Conservation (phyloP, 2,113 vertebrate species). For the Pogonocichla stellata region DNA sequence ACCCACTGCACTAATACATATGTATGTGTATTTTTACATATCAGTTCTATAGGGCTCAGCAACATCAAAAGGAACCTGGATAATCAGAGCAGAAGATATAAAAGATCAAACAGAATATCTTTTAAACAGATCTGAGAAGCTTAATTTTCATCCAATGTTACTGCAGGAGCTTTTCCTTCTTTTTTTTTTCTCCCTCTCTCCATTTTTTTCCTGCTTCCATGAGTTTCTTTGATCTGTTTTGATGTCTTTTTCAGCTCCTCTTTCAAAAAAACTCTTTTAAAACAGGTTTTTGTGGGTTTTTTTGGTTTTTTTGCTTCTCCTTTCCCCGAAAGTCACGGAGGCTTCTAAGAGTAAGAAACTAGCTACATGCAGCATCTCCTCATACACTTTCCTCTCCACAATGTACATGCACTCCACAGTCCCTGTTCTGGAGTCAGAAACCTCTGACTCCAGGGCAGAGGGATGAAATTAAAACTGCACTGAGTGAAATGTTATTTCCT, state of each 20-base stretch:
- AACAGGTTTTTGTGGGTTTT: neutral
- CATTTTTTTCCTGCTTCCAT: conserved; percentile 45
- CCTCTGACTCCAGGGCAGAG: conserved; percentile 38
- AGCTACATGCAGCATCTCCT: neutral
- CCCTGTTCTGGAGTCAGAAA: neutral
- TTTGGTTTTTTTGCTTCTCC: neutral
- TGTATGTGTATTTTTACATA: conserved; percentile 73
- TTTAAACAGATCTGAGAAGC: conserved; percentile 76
- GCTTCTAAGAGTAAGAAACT: conserved; percentile 49
- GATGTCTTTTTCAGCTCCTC: conserved; percentile 73
- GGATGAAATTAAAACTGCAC: conserved; percentile 52
- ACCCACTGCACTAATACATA: conserved; percentile 66
- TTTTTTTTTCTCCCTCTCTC: conserved; percentile 1
- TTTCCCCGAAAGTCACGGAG: conserved; percentile 56
- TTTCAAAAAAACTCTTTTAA: conserved; percentile 70
- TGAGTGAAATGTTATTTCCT: conserved; percentile 50
- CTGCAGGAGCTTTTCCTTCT: conserved; percentile 55
- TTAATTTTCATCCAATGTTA: conserved; percentile 74
- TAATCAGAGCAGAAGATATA: conserved; percentile 76
- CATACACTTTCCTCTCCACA: neutral
- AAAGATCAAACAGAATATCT: conserved; percentile 80
- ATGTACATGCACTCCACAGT: neutral
- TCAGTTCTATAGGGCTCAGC: conserved; percentile 71
- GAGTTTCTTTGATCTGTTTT: conserved; percentile 78
- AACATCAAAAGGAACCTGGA: conserved; percentile 75